These are phyloP conservation scores for Meteorus colon DNA, from an alignment of 2,888 invertebrate genomes.

Conservation along the genomic window DNA sequence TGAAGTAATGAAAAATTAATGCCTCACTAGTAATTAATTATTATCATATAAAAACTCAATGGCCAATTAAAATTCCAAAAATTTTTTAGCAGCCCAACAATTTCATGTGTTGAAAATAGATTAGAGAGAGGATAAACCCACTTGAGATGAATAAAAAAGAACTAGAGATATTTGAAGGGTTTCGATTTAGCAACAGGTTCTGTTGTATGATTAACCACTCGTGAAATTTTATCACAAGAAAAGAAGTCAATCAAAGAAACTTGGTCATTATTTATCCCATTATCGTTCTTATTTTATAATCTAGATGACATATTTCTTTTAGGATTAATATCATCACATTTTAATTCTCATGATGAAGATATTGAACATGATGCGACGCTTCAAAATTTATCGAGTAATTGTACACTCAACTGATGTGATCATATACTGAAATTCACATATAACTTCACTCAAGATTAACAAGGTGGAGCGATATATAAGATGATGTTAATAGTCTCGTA, in stretches of 20 bases:
- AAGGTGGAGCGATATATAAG: background rate
- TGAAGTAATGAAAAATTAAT: background rate
- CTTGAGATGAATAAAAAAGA: background rate
- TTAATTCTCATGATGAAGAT: background rate
- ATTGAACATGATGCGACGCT: background rate
- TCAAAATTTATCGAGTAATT: background rate
- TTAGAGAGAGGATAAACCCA: background rate
- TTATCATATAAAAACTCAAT: background rate
- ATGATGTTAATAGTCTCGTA: constrained; percentile 21
- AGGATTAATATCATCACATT: background rate
- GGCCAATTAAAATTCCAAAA: background rate
- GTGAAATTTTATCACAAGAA: background rate
- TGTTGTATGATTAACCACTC: background rate
- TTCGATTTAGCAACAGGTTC: background rate
- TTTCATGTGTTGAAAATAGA: background rate
- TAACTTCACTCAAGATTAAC: constrained; percentile 2
- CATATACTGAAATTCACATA: background rate
- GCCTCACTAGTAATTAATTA: background rate
- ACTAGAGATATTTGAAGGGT: background rate
- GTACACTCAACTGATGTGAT: background rate
- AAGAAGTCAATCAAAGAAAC: background rate
- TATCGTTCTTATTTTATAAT: background rate
- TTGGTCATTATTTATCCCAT: background rate
- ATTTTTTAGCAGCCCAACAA: background rate
- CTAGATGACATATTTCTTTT: background rate